Evolutionary conservation across 2,113 vertebrate genomes (phyloP).

Genomic region (Trinectes maculatus): DNA sequence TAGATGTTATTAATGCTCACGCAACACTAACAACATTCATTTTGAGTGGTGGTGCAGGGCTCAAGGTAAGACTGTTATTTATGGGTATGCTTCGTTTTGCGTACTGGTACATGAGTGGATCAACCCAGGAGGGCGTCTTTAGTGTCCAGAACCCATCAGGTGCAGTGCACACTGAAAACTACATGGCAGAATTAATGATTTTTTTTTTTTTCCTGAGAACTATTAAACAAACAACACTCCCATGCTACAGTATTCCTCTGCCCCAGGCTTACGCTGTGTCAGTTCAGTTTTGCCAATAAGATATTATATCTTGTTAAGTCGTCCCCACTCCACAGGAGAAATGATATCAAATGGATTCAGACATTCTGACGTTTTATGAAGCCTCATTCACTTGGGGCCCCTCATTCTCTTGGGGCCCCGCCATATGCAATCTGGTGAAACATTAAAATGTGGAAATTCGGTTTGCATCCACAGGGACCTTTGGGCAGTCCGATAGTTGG

Average conservation of each 20-base stretch:
- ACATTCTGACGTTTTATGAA: slow-evolving; percentile 51
- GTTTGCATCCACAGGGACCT: slow-evolving; percentile 74
- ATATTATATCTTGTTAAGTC: too few species aligned
- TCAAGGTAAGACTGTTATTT: slow-evolving; percentile 19
- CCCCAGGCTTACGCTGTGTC: slow-evolving; percentile 1
- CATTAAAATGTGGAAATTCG: slow-evolving; percentile 14
- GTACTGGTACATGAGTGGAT: not conserved
- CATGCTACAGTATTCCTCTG: not conserved
- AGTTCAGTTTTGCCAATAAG: not conserved
- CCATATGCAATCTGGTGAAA: slow-evolving; percentile 11
- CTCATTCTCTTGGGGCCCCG: slow-evolving; percentile 25
- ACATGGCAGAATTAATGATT: slow-evolving; percentile 21
- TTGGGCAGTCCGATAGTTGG: slow-evolving; percentile 80
- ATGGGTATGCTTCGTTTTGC: slow-evolving; percentile 7
- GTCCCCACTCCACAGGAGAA: not conserved
- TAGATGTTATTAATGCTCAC: slow-evolving; percentile 27
- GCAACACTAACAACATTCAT: slow-evolving; percentile 38
- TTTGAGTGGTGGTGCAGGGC: not conserved
- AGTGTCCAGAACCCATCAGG: slow-evolving; percentile 15
- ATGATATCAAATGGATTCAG: slow-evolving; percentile 26
- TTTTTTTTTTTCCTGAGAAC: slow-evolving; percentile 10
- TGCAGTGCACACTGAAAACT: slow-evolving; percentile 7
- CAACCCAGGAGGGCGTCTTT: not conserved
- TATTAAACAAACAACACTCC: slow-evolving; percentile 17
- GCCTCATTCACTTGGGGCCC: slow-evolving; percentile 17